Evolutionary conservation across 2,797 vertebrate genomes (phyloP).

Genomic region (Diplodus sargus): DNA sequence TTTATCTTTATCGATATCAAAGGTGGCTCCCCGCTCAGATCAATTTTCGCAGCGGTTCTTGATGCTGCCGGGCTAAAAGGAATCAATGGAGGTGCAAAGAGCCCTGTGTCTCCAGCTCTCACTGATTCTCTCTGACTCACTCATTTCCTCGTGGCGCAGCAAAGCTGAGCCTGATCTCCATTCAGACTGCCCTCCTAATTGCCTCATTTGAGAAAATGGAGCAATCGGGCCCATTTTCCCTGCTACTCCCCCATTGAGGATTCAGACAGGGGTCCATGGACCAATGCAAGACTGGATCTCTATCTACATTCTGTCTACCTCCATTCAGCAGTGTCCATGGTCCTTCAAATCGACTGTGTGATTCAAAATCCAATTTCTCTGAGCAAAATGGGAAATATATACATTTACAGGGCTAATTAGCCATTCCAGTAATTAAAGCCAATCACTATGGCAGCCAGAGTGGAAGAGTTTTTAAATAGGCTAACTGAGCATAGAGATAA

Average conservation of each 20-base stretch:
- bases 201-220: slow-evolving; percentile 84
- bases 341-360: slow-evolving; percentile 52
- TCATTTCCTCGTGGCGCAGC: slow-evolving; percentile 66
- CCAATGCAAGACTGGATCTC: slow-evolving; percentile 62
- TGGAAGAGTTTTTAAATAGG: slow-evolving; percentile 49
- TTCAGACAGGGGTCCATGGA: slow-evolving; percentile 69
- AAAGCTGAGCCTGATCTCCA: slow-evolving; percentile 75
- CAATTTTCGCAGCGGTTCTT: slow-evolving; percentile 75
- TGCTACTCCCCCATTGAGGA: slow-evolving; percentile 68
- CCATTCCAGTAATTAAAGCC: slow-evolving; percentile 59
- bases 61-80: slow-evolving; percentile 66
- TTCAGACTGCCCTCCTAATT: slow-evolving; percentile 80
- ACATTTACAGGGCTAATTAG: slow-evolving; percentile 58
- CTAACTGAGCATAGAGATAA: slow-evolving; percentile 38
- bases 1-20: slow-evolving; percentile 78
- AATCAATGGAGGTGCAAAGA: slow-evolving; percentile 78
- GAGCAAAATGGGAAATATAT: slow-evolving; percentile 48
- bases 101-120: slow-evolving; percentile 51
- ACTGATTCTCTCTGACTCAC: slow-evolving; percentile 63
- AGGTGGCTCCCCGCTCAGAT: slow-evolving; percentile 77
- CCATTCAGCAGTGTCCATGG: slow-evolving; percentile 47
- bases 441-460: slow-evolving; percentile 27
- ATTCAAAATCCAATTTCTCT: slow-evolving; percentile 67
- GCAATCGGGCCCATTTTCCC: slow-evolving; percentile 74
- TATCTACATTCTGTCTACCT: slow-evolving; percentile 60